Evolutionary conservation across 2,113 vertebrate species (phyloP).

Genomic region (Thalassoma bifasciatum): DNA sequence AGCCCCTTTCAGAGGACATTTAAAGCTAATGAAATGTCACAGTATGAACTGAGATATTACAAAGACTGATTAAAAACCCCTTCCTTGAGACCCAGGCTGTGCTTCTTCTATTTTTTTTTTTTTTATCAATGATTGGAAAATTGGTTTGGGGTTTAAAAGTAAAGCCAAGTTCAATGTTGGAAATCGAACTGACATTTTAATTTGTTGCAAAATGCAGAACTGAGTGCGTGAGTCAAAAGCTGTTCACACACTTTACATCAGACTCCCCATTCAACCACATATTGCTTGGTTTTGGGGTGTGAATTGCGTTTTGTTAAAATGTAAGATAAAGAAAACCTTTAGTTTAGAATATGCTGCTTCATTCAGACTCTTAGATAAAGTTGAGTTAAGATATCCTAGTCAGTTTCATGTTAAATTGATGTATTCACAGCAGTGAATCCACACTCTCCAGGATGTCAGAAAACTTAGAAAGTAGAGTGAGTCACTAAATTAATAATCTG

Average conservation of each 20-base stretch:
- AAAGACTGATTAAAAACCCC: neutral
- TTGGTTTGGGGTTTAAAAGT: neutral
- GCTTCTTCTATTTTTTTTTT: neutral
- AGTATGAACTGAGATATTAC: neutral
- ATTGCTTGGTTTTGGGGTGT: neutral
- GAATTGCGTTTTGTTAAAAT: neutral
- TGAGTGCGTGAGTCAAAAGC: too few relatives aligned
- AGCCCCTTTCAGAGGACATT: neutral
- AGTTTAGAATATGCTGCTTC: neutral
- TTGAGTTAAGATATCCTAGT: neutral
- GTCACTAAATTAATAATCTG: neutral
- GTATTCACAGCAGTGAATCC: neutral
- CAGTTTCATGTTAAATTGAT: neutral
- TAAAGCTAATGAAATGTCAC: neutral
- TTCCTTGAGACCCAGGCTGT: neutral
- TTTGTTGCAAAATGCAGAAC: too few relatives aligned
- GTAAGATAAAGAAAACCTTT: neutral
- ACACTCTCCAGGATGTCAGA: neutral
- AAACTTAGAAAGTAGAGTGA: neutral
- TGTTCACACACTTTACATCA: too few relatives aligned
- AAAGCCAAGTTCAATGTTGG: neutral
- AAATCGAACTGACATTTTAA: neutral
- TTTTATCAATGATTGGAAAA: too few relatives aligned
- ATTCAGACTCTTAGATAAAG: neutral
- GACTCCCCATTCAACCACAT: too few relatives aligned